phyloP scores from a whole-genome alignment of 2,888 invertebrate species.

The Caenorhabditis sp. region DNA sequence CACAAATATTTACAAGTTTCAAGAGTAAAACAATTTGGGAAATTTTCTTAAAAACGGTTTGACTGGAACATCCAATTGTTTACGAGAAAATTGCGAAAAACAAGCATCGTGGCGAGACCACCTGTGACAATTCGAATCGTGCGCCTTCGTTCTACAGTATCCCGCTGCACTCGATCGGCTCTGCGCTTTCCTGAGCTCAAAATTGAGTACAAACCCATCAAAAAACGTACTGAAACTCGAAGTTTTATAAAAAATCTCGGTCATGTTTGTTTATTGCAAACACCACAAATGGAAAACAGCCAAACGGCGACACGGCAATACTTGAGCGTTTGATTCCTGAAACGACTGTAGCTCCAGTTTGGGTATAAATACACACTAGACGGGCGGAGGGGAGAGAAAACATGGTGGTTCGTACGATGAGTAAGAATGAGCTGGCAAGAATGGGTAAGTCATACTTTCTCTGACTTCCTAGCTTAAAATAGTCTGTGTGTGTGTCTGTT shows the following conservation, averaged over 20 bases:
- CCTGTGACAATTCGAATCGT: too few species aligned
- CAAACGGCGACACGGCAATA: constrained; percentile 22
- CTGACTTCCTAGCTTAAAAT: neutral
- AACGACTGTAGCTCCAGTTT: constrained; percentile 21
- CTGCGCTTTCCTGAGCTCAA: too few species aligned
- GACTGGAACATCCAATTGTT: too few species aligned
- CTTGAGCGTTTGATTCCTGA: constrained; percentile 23
- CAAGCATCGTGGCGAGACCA: too few species aligned
- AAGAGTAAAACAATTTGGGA: too few species aligned
- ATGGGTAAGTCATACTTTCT: constrained; percentile 32
- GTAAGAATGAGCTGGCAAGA: constrained; percentile 45
- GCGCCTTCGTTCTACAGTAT: too few species aligned
- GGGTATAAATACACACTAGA: constrained; percentile 28
- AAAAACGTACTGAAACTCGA: constrained; percentile 16
- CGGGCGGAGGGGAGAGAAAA: too few species aligned
- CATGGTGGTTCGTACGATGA: constrained; percentile 46
- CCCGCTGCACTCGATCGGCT: too few species aligned
- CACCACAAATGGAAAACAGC: constrained; percentile 23
- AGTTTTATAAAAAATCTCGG: constrained; percentile 2
- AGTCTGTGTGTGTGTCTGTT: neutral
- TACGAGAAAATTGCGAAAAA: too few species aligned
- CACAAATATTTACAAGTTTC: too few species aligned
- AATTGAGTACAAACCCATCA: constrained; percentile 27
- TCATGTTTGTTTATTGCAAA: constrained; percentile 37
- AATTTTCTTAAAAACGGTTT: too few species aligned